A percentile compares a stretch with the other conserved stretches of the same genome.
These are phyloP conservation scores for Passer montanus DNA, from an alignment of 2,113 vertebrate genomes.

Conservation along the genomic window DNA sequence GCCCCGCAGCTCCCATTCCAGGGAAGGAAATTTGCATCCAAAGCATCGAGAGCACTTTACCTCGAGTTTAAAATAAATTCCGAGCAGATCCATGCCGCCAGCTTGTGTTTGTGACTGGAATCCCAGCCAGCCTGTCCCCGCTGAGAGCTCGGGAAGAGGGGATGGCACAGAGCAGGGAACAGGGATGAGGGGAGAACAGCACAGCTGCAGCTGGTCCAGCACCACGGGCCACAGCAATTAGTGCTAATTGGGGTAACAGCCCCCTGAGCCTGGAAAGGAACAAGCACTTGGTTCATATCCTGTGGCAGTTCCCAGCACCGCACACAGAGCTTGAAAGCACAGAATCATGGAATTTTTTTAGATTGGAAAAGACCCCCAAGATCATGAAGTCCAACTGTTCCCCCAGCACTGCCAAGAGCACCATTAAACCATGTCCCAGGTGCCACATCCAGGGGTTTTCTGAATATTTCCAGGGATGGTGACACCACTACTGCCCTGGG, in stretches of 20 bases:
- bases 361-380: not conserved
- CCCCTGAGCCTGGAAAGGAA: not conserved
- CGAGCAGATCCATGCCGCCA: constrained; percentile 6
- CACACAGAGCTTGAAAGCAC: accelerated
- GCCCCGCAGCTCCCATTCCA: not conserved
- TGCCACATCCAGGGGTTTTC: not conserved
- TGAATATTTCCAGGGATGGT: too few relatives aligned
- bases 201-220: not conserved
- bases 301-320: not conserved
- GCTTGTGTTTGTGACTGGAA: constrained; percentile 37
- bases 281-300: accelerated
- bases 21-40: constrained; percentile 20
- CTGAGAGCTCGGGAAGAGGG: not conserved
- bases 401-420: not conserved
- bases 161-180: not conserved
- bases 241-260: not conserved
- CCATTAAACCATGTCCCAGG: not conserved
- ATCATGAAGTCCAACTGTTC: not conserved
- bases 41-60: not conserved
- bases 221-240: not conserved
- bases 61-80: not conserved
- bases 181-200: not conserved
- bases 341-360: not conserved
- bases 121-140: not conserved
- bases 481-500: not conserved